A percentile compares a stretch with the other conserved stretches of the same genome.
Evolutionary conservation across 2,888 invertebrate genomes (phyloP).

Genomic region (Limnephilus rhombicus): DNA sequence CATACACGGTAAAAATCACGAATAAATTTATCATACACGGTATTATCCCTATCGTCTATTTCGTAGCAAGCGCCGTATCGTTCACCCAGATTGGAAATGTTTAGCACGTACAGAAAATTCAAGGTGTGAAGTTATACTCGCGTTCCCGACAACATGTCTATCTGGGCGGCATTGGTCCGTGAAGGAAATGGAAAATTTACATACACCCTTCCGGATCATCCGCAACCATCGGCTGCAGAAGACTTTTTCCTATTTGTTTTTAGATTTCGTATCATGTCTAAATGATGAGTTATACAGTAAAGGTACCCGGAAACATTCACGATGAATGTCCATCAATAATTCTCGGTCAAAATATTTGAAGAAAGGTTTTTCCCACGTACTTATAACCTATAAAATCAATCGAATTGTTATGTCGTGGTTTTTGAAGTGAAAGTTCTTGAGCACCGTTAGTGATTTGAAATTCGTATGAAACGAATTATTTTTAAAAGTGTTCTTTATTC

Average conservation of each 20-base stretch:
- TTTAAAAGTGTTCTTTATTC: no score
- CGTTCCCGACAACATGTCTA: neutral
- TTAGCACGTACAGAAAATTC: constrained; percentile 19
- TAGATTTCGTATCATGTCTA: neutral
- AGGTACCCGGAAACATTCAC: neutral
- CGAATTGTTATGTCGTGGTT: no score
- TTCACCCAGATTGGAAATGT: constrained; percentile 10
- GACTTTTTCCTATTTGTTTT: neutral
- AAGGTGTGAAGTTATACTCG: constrained; percentile 18
- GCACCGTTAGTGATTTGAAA: no score
- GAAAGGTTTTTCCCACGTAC: no score
- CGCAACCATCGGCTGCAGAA: neutral
- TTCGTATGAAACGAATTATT: no score
- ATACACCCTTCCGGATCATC: neutral
- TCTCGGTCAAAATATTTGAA: no score
- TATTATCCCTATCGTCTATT: neutral
- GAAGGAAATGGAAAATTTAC: constrained; percentile 16
- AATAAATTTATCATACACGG: neutral
- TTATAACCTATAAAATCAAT: no score
- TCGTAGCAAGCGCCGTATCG: neutral
- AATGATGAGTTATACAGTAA: neutral
- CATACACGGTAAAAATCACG: neutral
- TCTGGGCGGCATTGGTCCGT: neutral
- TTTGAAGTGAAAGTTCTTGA: no score
- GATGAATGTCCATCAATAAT: no score